Percentiles rank a stretch among this genome's conserved stretches.
Conservation (phyloP, 2,797 vertebrate species). For the Fratercula arctica region DNA sequence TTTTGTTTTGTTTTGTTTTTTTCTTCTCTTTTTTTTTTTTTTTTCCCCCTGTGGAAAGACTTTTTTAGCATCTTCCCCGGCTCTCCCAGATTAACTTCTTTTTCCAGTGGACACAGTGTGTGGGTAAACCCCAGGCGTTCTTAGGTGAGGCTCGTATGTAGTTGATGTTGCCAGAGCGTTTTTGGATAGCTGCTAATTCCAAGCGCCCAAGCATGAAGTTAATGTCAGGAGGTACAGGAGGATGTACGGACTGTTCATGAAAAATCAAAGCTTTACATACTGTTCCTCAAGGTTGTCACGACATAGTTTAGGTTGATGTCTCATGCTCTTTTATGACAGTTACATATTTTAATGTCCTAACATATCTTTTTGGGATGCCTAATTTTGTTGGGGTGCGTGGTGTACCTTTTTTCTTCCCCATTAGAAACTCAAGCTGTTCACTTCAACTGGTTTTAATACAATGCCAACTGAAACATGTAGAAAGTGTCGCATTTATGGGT, state of each 20-base stretch:
- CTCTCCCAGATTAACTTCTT: neutral
- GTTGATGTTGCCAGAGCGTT: neutral
- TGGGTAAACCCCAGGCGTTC: neutral
- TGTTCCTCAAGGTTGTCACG: neutral
- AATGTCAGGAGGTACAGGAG: neutral
- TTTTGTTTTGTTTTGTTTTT: neutral
- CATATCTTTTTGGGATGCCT: neutral
- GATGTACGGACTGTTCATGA: neutral
- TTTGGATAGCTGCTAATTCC: neutral
- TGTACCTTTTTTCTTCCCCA: neutral
- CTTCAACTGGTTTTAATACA: neutral
- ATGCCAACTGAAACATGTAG: neutral
- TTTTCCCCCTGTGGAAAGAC: neutral
- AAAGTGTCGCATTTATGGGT: neutral
- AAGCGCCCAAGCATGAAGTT: neutral
- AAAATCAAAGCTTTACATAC: neutral
- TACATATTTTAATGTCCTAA: neutral
- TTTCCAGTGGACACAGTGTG: fast-evolving
- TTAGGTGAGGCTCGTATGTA: neutral
- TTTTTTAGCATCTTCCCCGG: neutral
- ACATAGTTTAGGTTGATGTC: neutral
- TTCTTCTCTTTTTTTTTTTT: too few relatives aligned
- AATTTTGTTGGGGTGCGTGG: neutral
- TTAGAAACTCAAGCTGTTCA: neutral
- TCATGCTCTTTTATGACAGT: neutral